Base-by-base conservation (phyloP, 2,113 vertebrate genomes). In the Saimiri boliviensis region DNA sequence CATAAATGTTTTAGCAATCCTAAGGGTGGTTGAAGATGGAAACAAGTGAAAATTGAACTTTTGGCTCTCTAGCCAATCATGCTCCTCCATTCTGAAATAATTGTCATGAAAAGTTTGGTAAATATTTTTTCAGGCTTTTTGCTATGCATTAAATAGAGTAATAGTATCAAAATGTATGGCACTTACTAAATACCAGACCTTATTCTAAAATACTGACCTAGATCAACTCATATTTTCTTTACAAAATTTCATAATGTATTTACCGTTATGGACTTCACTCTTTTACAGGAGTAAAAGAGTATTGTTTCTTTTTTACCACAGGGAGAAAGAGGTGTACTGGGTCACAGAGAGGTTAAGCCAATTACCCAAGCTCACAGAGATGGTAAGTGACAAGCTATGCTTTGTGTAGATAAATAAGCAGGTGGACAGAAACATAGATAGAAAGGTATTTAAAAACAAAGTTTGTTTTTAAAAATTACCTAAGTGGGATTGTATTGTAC, bases 281-380 rank as follows among this genome's bases (percentile, higher is more conserved):
- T 30, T 63, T 63, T 63, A 63, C 60, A 63, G 2, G 12, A 30
- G 27, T 63, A 30, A 63, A 63, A 30, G 27, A 30, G 47, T 32
- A 47, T 89, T 79, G 30, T 42, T 17, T 10, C 27, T 71, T 17
- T 83, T 94, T 89, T 14, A 37, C 27, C 37, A 10, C 4, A 23
- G 4, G 8, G 0, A 3, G 42, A 4, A 10, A 45, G 35, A 11
- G 20, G 49, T 6, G 11, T 4, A 3, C 23, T 42, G 32, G 27
- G 23, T 5, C 5, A 76, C 32, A 90, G 60, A 42, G n/a, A 80
- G 3, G 14, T 45, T 70, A 37, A 42, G 40, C 20, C 68, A 35
- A 54, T 79, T 91, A 11, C 6, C 23, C 5, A 3, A 40, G 2
- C 40, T 68, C 73, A 83, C 3, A 54, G 23, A 76, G 10, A 25